Percentiles rank a stretch among this genome's conserved stretches.
Evolutionary conservation across 2,888 invertebrate genomes (phyloP).

Genomic region (Pristionchus maxplancki): DNA sequence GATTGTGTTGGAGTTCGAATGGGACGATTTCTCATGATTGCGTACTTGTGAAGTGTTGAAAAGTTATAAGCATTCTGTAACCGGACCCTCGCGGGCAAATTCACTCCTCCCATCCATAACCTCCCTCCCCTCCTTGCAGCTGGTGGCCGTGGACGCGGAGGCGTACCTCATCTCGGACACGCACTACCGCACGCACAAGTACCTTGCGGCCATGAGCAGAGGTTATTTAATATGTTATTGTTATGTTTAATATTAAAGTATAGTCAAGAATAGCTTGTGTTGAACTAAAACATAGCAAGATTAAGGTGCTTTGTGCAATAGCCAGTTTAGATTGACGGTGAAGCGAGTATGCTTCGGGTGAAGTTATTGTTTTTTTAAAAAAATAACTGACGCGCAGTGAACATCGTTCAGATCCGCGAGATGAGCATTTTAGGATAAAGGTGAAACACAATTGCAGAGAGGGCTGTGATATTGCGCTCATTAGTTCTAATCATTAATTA

Average conservation of each 20-base stretch:
- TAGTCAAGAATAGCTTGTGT: not conserved
- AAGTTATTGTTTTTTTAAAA: no score
- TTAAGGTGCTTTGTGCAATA: no score
- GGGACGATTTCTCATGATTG: not conserved
- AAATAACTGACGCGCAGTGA: no score
- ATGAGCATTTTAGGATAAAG: no score
- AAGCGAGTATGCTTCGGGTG: not conserved
- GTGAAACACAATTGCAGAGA: no score
- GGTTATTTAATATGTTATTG: constrained; percentile 66
- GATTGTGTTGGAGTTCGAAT: not conserved
- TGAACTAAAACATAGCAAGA: no score
- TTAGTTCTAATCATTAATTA: not conserved
- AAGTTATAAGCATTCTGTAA: not conserved
- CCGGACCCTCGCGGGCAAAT: not conserved
- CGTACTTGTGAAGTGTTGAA: not conserved
- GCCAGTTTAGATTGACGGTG: not conserved
- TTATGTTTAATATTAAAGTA: not conserved
- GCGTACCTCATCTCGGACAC: constrained; percentile 82
- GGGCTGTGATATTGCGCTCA: not conserved
- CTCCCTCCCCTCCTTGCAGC: no score
- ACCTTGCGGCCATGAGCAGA: constrained; percentile 85
- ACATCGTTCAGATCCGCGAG: no score
- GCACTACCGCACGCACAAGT: constrained; percentile 86
- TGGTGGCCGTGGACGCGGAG: constrained; percentile 51
- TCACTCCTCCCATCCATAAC: no score